phyloP scores from a whole-genome alignment of 2,113 vertebrate genomes.

The Apodemus speciosus region DNA sequence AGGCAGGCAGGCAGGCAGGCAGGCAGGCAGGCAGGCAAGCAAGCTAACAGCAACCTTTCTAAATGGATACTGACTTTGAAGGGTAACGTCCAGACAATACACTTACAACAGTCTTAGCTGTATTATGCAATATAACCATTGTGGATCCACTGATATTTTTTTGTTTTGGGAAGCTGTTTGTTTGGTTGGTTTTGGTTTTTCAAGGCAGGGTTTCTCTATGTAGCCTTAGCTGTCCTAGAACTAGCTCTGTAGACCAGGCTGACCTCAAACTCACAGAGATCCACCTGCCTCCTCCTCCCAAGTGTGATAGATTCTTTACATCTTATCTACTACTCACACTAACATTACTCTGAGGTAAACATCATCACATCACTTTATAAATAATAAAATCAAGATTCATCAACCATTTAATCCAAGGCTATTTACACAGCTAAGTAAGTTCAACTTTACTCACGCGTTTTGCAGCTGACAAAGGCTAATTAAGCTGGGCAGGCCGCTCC shows the following conservation, averaged over 20 bases:
- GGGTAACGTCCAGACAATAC: background rate
- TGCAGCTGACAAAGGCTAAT: background rate
- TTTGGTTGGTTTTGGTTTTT: background rate
- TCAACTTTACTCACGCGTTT: background rate
- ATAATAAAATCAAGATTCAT: slow-evolving; percentile 20
- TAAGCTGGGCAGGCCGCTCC: background rate
- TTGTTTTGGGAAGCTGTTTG: too few species aligned
- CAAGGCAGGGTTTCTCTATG: background rate
- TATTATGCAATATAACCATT: background rate
- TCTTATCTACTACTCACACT: slow-evolving; percentile 41
- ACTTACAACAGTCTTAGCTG: background rate
- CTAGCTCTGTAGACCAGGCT: background rate
- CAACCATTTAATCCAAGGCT: background rate
- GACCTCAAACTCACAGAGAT: background rate
- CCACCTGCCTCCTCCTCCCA: background rate
- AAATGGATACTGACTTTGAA: background rate
- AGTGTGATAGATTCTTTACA: background rate
- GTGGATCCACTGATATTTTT: background rate
- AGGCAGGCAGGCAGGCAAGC: too few species aligned
- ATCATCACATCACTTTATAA: background rate
- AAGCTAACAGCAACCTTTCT: background rate
- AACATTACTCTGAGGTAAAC: background rate
- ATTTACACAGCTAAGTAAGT: background rate
- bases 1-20: too few species aligned
- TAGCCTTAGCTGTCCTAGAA: background rate